These are phyloP conservation scores for Machimus rusticus DNA, from an alignment of 2,888 invertebrate genomes.

Conservation along the genomic window DNA sequence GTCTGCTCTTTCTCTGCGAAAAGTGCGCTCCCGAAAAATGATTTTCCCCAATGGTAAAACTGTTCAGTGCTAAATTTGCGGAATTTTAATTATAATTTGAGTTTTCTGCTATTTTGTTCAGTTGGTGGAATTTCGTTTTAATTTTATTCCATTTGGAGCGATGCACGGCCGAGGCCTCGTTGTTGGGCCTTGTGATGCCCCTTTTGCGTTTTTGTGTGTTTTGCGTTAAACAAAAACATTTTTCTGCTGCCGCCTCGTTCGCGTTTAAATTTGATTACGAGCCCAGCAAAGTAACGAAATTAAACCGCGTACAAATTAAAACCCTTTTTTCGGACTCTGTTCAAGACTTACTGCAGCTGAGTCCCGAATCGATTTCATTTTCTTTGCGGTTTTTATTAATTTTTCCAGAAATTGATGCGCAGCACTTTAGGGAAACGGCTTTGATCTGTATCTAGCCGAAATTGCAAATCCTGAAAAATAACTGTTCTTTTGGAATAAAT, in stretches of 20 bases:
- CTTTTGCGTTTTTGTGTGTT: conserved; percentile 12
- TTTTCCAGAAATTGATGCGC: neutral
- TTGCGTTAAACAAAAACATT: conserved; percentile 10
- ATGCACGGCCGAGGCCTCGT: neutral
- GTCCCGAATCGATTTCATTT: neutral
- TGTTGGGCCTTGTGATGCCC: neutral
- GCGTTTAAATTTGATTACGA: conserved; percentile 14
- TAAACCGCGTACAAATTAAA: conserved; percentile 24
- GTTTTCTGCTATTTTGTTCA: conserved; percentile 35
- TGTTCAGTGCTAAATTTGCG: conserved; percentile 43
- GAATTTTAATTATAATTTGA: conserved; percentile 48
- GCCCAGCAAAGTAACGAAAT: conserved; percentile 19
- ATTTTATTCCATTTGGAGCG: conserved; percentile 30
- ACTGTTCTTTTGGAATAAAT: neutral
- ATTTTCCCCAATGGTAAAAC: conserved; percentile 26
- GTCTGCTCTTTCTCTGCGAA: conserved; percentile 30
- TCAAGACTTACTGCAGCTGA: neutral
- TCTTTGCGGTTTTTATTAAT: conserved; percentile 1
- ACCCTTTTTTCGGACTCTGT: neutral
- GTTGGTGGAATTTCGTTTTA: conserved; percentile 33
- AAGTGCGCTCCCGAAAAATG: conserved; percentile 31
- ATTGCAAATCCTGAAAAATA: neutral
- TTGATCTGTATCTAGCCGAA: neutral
- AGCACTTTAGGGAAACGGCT: neutral
- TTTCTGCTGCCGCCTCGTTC: conserved; percentile 5